Evolutionary conservation across 2,113 vertebrate species (phyloP), one percentile per base, ranked within the genome.

Genomic region (Elachura formosa): DNA sequence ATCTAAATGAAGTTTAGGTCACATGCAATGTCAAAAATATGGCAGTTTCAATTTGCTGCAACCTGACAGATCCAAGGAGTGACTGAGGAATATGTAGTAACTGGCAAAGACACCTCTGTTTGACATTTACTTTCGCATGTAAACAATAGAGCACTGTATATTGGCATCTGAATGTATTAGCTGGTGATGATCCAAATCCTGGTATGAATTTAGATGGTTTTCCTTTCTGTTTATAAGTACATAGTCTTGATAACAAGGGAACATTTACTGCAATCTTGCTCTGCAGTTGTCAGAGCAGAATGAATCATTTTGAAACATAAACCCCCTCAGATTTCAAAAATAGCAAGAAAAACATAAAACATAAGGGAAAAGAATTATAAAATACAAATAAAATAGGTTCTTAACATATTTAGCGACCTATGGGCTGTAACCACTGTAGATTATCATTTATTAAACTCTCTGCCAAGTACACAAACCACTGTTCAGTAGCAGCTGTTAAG

Each of bases 301-400:
- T 97, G 95, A 97, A 97, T 98, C 93, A 97, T 97, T 97, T 93
- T 96, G 95, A 98, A 97, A 97, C 84, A 94, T 94, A 97, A 97
- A 97, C 96, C 96, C 97, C 82, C 93, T 97, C 91, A 94, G 82
- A 97, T 96, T 89, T 95, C 94, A 97, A 96, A 97, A 96, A 97
- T 94, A 95, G 96, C 94, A 97, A 90, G 93, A 89, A 96, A 97
- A 96, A 89, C 95, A 96, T 94, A 97, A 97, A 96, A 88, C 91
- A 82, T 93, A 90, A 87, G 90, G 88, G 94, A 58, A 96, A 88
- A 96, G 75, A 92, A 94, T 97, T 95, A 93, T 93, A 89, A 97
- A 97, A 94, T 96, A 87, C 90, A 95, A 97, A 91, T 90, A 92
- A 93, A 96, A 96, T 96, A 84, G 92, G 90, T 89, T 96, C 81